Evolutionary conservation across 2,797 vertebrate species (phyloP), one percentile per base, ranked within the genome.

Genomic region (Lophotriccus pileatus): DNA sequence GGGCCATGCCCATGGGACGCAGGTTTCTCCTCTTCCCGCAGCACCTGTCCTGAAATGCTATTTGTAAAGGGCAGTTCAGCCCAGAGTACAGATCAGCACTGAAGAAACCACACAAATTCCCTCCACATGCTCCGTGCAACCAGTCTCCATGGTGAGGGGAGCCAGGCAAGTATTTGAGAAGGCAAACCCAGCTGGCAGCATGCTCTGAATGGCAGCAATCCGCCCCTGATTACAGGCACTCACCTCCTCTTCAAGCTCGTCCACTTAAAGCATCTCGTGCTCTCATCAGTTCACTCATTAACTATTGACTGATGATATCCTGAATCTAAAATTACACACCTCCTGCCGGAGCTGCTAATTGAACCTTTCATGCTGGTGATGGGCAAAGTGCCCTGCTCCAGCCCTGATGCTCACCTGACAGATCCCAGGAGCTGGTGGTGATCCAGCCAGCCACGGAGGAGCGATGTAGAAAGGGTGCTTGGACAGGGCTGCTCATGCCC

Each of bases 221-320:
- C 60, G 1, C 80, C 89, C 82, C 92, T 97, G 96, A 97, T 97
- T 97, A 86, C 91, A 87, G 81, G 90, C 87, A 95, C 94, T 95
- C 93, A 94, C 85, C 89, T 95, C 89, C 84, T 95, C 96, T 96
- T 96, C 94, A 96, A 92, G 84, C 90, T 80, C 34, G 89, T 87
- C 94, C 89, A 82, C 95, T 95, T 95, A 91, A 85, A 94, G 93
- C 95, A 84, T 89, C 93, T 82, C 34, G 0, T 2, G 2, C 89
- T 91, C 97, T 97, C 97, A 96, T 97, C 96, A 96, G 94, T 93
- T 96, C 93, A 50, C 96, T 97, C 96, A 91, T 96, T 96, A 97
- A 83, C 91, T 53, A 86, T 89, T 84, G 96, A 91, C 96, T 96
- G 97, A 97, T 95, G 96, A 97, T 95, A 96, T 85, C 91, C 96